phyloP scores from a whole-genome alignment of 2,797 vertebrate species.

The Pampus argenteus region DNA sequence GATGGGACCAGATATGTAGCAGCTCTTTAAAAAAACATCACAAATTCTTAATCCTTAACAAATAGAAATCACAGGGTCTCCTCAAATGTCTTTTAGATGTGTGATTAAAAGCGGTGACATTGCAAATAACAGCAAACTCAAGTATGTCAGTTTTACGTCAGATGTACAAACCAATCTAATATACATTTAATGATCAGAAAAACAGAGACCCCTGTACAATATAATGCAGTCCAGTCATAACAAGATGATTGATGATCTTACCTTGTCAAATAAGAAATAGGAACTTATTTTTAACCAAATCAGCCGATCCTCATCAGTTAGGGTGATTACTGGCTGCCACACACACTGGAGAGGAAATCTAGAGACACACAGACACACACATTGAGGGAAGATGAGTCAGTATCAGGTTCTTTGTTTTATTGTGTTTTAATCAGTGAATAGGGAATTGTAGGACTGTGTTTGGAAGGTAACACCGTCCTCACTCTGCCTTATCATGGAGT shows the following conservation, averaged over 20 bases:
- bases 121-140: not conserved
- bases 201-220: not conserved
- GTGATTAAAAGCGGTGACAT: not conserved
- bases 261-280: constrained; percentile 80
- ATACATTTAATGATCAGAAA: not conserved
- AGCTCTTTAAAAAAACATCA: not conserved
- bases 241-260: constrained; percentile 71
- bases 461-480: constrained; percentile 25
- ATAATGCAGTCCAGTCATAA: not conserved
- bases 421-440: constrained; percentile 46
- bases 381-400: constrained; percentile 40
- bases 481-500: constrained; percentile 35
- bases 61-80: not conserved
- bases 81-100: not conserved
- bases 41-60: not conserved
- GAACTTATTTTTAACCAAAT: constrained; percentile 75
- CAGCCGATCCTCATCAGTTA: constrained; percentile 85
- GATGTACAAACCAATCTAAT: not conserved
- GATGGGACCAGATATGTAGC: not conserved
- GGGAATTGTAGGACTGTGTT: constrained; percentile 39
- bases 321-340: constrained; percentile 70
- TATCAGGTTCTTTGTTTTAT: constrained; percentile 39
- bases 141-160: not conserved
- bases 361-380: constrained; percentile 41
- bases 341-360: constrained; percentile 78